Conservation (phyloP, 2,797 vertebrate species). For the Poeciliopsis gracilis region DNA sequence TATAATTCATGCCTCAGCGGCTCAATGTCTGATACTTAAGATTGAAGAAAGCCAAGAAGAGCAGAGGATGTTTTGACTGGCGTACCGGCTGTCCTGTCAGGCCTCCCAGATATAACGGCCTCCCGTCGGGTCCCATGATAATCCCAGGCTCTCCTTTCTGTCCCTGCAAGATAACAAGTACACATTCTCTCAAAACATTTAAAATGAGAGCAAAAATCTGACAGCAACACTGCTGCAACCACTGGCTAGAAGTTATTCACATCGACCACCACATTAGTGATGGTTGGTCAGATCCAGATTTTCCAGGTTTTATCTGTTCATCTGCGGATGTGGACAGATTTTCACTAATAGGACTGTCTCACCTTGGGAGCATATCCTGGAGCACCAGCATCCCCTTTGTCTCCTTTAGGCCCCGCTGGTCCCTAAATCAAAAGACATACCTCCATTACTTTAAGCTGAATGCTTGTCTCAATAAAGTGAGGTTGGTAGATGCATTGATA, state of each 20-base stretch:
- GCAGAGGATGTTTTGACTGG: not conserved
- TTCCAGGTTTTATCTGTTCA: not conserved
- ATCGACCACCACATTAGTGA: no score
- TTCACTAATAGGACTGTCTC: not conserved
- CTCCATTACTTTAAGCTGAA: not conserved
- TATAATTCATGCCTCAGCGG: not conserved
- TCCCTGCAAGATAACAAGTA: slow-evolving; percentile 77
- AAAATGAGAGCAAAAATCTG: not conserved
- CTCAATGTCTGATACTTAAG: not conserved
- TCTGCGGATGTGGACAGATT: not conserved
- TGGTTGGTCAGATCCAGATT: no score
- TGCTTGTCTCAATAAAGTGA: not conserved
- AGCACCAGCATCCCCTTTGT: slow-evolving; percentile 79
- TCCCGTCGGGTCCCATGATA: slow-evolving; percentile 78
- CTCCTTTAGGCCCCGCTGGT: slow-evolving; percentile 85
- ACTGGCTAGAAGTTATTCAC: no score
- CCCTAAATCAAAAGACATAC: slow-evolving; percentile 76
- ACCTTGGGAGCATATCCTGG: slow-evolving; percentile 86
- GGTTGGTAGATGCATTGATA: slow-evolving; percentile 9
- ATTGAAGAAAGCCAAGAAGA: not conserved
- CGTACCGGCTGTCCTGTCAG: slow-evolving; percentile 63
- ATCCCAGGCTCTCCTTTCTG: slow-evolving; percentile 89
- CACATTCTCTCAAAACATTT: not conserved
- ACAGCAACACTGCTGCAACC: not conserved
- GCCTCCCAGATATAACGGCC: slow-evolving; percentile 56